phyloP scores from a whole-genome alignment of 92 coral and sea anemone genomes.

The Muricea muricata region DNA sequence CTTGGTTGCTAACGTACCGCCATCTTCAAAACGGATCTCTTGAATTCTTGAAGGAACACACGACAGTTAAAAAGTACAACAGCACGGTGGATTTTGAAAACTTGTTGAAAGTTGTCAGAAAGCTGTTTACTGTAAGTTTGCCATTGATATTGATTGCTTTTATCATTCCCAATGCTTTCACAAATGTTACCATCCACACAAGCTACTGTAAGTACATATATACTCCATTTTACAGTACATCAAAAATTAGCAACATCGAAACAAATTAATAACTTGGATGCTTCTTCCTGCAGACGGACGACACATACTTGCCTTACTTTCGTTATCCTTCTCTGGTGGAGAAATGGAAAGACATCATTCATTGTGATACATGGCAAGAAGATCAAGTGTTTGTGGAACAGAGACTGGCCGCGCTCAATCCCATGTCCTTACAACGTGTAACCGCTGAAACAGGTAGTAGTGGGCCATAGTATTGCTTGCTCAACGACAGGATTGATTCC shows the following conservation, averaged over 20 bases:
- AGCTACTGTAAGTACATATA: no score
- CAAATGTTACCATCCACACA: no score
- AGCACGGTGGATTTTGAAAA: conserved; percentile 20
- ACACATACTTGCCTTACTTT: conserved; percentile 68
- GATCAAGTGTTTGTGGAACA: conserved; percentile 88
- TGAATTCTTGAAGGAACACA: neutral
- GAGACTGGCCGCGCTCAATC: conserved; percentile 93
- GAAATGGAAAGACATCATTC: conserved; percentile 79
- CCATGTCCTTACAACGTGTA: conserved; percentile 85
- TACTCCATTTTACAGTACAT: no score
- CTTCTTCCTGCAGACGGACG: neutral
- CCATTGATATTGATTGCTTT: neutral
- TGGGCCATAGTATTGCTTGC: no score
- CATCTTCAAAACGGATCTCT: neutral
- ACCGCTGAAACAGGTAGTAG: conserved; percentile 72
- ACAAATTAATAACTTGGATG: neutral
- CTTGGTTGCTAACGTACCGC: conserved; percentile 13
- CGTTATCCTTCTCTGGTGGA: conserved; percentile 83
- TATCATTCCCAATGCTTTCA: no score
- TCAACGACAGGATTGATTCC: neutral
- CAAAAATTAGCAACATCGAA: no score
- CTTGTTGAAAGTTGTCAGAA: neutral
- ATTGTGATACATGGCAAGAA: conserved; percentile 84
- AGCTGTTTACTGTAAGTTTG: conserved; percentile 26
- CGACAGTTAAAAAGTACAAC: neutral